Evolutionary conservation across 2,797 vertebrate genomes (phyloP).

Genomic region (Saxicola maurus): DNA sequence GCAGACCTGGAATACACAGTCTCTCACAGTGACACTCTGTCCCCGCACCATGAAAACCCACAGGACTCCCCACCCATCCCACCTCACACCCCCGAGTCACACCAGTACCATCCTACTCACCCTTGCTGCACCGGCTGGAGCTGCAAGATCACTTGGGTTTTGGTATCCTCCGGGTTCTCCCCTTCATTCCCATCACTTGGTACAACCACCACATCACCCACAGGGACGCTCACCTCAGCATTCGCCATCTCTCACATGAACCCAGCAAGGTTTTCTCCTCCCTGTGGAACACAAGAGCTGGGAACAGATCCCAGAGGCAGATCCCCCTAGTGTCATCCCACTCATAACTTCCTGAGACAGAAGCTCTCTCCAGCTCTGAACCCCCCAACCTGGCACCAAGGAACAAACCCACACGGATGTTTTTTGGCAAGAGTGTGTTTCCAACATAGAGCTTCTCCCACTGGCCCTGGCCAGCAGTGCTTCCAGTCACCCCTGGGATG

Average conservation of each 20-base stretch:
- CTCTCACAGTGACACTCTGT: accelerated
- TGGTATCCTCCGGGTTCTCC: constrained; percentile 83
- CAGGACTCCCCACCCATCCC: not conserved
- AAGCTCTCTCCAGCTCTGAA: not conserved
- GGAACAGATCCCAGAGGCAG: not conserved
- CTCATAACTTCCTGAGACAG: not conserved
- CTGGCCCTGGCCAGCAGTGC: not conserved
- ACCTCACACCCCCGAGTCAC: accelerated
- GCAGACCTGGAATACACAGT: not conserved
- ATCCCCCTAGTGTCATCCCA: not conserved
- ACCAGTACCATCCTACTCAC: constrained; percentile 68
- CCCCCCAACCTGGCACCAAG: not conserved
- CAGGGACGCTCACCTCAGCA: constrained; percentile 84
- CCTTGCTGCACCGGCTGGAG: constrained; percentile 87
- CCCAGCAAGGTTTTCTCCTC: not conserved
- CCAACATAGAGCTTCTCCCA: not conserved
- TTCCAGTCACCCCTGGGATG: not conserved
- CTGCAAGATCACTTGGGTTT: constrained; percentile 88
- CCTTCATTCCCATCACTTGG: constrained; percentile 82
- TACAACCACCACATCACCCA: constrained; percentile 82
- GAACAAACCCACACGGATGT: not conserved
- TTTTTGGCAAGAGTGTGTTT: not conserved
- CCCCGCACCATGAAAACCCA: accelerated
- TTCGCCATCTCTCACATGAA: constrained; percentile 86
- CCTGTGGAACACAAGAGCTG: not conserved